A percentile compares a stretch with the other conserved stretches of the same genome.
phyloP scores from a whole-genome alignment of 1,140 invertebrate species.

The Pemphigus obesinymphae region DNA sequence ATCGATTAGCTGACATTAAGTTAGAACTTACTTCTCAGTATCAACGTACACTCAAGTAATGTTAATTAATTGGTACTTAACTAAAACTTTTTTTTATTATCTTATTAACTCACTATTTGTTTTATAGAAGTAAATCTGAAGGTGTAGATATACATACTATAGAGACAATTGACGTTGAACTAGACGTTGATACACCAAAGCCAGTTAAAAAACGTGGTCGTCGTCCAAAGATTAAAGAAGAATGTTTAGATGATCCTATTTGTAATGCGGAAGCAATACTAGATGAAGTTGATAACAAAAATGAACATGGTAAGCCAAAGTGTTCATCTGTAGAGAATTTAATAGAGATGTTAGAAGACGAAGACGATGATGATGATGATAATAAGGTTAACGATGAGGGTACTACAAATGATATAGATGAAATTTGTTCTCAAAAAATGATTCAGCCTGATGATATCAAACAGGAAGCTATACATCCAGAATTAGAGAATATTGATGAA shows the following conservation, averaged over 20 bases:
- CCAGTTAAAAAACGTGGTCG: slow-evolving; percentile 16
- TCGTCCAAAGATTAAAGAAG: slow-evolving; percentile 30
- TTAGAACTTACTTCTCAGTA: slow-evolving; percentile 52
- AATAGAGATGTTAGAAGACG: slow-evolving; percentile 41
- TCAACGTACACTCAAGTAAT: slow-evolving; percentile 52
- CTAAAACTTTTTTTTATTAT: background rate
- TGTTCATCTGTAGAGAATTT: slow-evolving; percentile 45
- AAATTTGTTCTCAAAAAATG: slow-evolving; percentile 45
- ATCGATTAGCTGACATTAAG: slow-evolving; percentile 54
- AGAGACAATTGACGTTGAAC: slow-evolving; percentile 14
- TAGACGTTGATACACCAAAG: slow-evolving; percentile 2
- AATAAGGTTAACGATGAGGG: slow-evolving; percentile 42
- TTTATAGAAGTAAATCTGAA: slow-evolving; percentile 36
- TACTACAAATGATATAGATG: slow-evolving; percentile 41
- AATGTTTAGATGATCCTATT: background rate
- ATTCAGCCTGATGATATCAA: slow-evolving; percentile 43
- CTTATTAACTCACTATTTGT: background rate
- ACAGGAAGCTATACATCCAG: slow-evolving; percentile 42
- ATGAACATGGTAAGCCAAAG: slow-evolving; percentile 38
- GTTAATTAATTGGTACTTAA: background rate
- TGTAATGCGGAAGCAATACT: slow-evolving; percentile 46
- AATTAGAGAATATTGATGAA: slow-evolving; percentile 43
- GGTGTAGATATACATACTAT: slow-evolving; percentile 18
- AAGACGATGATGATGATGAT: too few relatives aligned
- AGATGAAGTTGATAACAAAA: slow-evolving; percentile 46